Base-by-base conservation (phyloP, 2,888 invertebrate genomes). In the Napeogenes sylphis region DNA sequence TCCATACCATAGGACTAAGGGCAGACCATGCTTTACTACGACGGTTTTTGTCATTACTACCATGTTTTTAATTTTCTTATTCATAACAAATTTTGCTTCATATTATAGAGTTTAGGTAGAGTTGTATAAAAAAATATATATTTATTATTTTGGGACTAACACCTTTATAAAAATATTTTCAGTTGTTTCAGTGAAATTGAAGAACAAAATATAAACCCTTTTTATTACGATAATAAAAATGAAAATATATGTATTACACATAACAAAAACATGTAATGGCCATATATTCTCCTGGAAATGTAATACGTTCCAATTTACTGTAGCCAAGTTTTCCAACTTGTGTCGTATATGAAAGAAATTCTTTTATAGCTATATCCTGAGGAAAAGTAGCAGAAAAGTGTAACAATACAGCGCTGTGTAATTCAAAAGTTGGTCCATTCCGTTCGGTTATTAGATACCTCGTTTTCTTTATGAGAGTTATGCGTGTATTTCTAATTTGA, bases 401-500 rank as follows among this genome's bases (percentile, higher is more conserved):
- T 68, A 67, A 68, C 70, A 68, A 71, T 70, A 69, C 60, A 57
- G 65, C 62, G 62, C 61, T 62, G 67, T 69, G 66, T 66, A 66
- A 70, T 62, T 71, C 64, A 58, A 59, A 71, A 66, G 58, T 67
- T 68, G 62, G 55, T 61, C 64, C 65, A 61, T 67, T 67, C 65
- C 64, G 64, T 68, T 65, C 66, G 56, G 64, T 66, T 70, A 69
- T 70, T 70, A 67, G 61, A 68, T 66, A 67, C 65, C 67, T 68
- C 67, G 69, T 71, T 66, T 70, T 69, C 62, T 69, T 70, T 64
- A 69, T 62, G 66, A 63, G 66, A 66, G 61, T 64, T 61, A 59
- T 55, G 59, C 63, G 51, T 51, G 51, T 51, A 30, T 4, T 51
- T 51, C 21, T 51, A 51, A 42, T 51, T 51, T 30, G 51, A 51